Evolutionary conservation across 2,888 invertebrate species (phyloP).

Genomic region (Fragum whitleyi): DNA sequence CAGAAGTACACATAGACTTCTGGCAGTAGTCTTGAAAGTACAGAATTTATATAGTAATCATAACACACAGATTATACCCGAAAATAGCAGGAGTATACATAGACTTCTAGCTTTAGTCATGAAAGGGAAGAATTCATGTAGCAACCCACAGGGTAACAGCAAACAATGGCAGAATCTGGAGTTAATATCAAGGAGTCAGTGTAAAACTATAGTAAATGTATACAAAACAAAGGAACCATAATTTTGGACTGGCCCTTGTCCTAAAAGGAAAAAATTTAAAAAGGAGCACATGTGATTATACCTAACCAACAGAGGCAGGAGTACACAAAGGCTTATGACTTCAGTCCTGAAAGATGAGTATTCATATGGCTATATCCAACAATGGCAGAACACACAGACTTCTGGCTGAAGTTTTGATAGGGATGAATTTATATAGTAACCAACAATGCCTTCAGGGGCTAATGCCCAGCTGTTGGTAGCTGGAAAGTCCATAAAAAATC

Average conservation of each 20-base stretch:
- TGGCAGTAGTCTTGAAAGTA: constrained; percentile 64
- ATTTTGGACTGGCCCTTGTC: too few relatives aligned
- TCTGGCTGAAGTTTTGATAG: constrained; percentile 65
- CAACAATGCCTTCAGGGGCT: too few relatives aligned
- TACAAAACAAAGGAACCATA: too few relatives aligned
- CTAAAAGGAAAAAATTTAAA: too few relatives aligned
- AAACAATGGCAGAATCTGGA: too few relatives aligned
- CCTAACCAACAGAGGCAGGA: constrained; percentile 11
- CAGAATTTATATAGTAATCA: too few relatives aligned
- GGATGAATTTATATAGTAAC: background rate
- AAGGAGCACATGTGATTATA: too few relatives aligned
- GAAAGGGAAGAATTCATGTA: background rate
- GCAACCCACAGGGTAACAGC: background rate
- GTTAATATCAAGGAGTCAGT: too few relatives aligned
- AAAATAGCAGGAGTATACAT: constrained; percentile 71
- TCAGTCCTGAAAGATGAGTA: too few relatives aligned
- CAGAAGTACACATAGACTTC: constrained; percentile 71
- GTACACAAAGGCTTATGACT: constrained; percentile 3
- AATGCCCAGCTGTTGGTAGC: too few relatives aligned
- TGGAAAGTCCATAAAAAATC: too few relatives aligned
- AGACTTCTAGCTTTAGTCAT: constrained; percentile 70
- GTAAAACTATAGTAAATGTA: too few relatives aligned
- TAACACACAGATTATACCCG: constrained; percentile 18
- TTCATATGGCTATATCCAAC: constrained; percentile 73
- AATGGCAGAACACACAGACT: constrained; percentile 73